Evolutionary conservation across 2,888 invertebrate species (phyloP).

Genomic region (Andrena bicolor): DNA sequence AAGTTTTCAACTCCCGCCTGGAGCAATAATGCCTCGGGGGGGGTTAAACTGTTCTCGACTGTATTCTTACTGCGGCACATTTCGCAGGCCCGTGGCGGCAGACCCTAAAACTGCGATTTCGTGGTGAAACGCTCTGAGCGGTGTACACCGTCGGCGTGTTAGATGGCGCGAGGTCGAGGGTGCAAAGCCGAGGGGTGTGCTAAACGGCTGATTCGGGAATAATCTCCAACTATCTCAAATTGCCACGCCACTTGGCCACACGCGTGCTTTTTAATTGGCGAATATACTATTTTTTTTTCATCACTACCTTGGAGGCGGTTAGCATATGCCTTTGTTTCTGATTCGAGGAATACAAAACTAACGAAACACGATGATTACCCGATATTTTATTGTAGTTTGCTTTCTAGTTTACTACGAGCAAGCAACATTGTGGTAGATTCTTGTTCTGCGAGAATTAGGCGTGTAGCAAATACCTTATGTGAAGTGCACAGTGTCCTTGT

Average conservation of each 20-base stretch:
- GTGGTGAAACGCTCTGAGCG: slow-evolving; percentile 53
- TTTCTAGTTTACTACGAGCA: too few relatives aligned
- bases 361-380: too few relatives aligned
- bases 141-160: slow-evolving; percentile 32
- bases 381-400: too few relatives aligned
- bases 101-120: slow-evolving; percentile 65
- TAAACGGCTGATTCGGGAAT: slow-evolving; percentile 72
- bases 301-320: background rate
- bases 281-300: slow-evolving; percentile 6
- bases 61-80: slow-evolving; percentile 52
- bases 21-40: slow-evolving; percentile 46
- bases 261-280: slow-evolving; percentile 42
- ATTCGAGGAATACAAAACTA: background rate
- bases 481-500: too few relatives aligned
- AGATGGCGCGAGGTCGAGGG: slow-evolving; percentile 21
- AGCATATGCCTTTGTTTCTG: background rate
- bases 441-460: too few relatives aligned
- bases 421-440: too few relatives aligned
- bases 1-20: slow-evolving; percentile 62
- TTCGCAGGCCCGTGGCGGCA: slow-evolving; percentile 43
- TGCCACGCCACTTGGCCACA: slow-evolving; percentile 33
- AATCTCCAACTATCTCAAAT: slow-evolving; percentile 66
- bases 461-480: too few relatives aligned
- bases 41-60: slow-evolving; percentile 65
- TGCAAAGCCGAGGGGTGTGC: slow-evolving; percentile 42